Evolutionary conservation across 2,113 vertebrate species (phyloP), one percentile per base, ranked within the genome.

Genomic region (Apodemus sylvaticus): DNA sequence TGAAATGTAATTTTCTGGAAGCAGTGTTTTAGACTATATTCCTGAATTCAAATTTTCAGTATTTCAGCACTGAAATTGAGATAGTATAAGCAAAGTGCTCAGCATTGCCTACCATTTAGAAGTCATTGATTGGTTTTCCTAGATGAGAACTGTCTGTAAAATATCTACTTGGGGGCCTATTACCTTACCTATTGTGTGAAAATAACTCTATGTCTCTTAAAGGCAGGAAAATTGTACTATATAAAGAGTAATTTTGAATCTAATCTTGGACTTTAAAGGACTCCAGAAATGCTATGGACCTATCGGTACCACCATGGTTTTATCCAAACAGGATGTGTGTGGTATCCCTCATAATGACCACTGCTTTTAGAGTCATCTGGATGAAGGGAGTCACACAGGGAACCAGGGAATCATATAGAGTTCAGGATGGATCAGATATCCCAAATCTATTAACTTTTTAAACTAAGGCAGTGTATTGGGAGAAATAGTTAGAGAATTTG

Each of bases 1-100:
- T 29, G 70, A 95, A 74, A 79, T 83, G 82, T 20, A 85, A 73
- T 93, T 94, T 60, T 93, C 17, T 77, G 45, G 85, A 86, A 94
- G 31, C 16, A 66, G 62, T 5, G 31, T 71, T 89, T 89, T 77
- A 64, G 31, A 64, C 45, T n/a, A 13, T 74, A 81, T 70, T 78
- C 7, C 11, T 87, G 78, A n/a, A 26, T 39, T 73, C 66, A 19
- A 9, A 36, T 60, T 68, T 88, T 86, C 34, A 45, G 45, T 68
- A 78, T 14, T 68, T 85, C 68, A 86, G 55, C 62, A 62, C 79
- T 89, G 51, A 77, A 51, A 73, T 53, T 86, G 29, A 90, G 34
- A 83, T 17, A 29, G 17, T 74, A 85, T 79, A 88, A 93, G 45
- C 10, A 78, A 87, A 97, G 73, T 1, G 5, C 3, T 20, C 48